Conservation (phyloP, 2,888 invertebrate genomes). For the Malthinus seriepunctatus region DNA sequence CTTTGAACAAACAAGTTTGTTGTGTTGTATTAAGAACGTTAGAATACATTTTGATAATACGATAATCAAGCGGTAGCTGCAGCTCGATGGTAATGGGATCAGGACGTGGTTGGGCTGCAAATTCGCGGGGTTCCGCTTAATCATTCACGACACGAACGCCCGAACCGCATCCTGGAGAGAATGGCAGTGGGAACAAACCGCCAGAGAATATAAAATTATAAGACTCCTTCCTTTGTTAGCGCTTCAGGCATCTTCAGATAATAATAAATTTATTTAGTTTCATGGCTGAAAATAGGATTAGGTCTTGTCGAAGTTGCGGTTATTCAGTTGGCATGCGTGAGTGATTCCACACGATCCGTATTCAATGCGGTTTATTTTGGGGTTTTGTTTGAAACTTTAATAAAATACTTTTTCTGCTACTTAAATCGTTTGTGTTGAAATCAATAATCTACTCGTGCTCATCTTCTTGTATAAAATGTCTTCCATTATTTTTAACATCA, state of each 20-base stretch:
- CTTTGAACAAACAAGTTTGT: slow-evolving; percentile 42
- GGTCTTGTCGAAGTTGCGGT: slow-evolving; percentile 22
- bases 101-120: slow-evolving; percentile 45
- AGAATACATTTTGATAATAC: slow-evolving; percentile 52
- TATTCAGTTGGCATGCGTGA: slow-evolving; percentile 21
- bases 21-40: slow-evolving; percentile 48
- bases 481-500: too few relatives aligned
- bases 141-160: slow-evolving; percentile 32
- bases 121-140: slow-evolving; percentile 32
- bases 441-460: too few relatives aligned
- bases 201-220: slow-evolving; percentile 38
- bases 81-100: slow-evolving; percentile 47
- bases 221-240: slow-evolving; percentile 33
- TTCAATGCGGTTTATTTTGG: slow-evolving; percentile 11
- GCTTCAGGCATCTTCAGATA: slow-evolving; percentile 25
- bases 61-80: slow-evolving; percentile 51
- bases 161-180: slow-evolving; percentile 30
- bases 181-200: slow-evolving; percentile 34
- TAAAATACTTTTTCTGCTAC: slow-evolving; percentile 3
- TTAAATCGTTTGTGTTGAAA: not conserved
- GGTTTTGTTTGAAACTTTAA: slow-evolving; percentile 13
- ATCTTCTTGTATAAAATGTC: too few relatives aligned
- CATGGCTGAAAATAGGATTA: slow-evolving; percentile 28
- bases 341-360: slow-evolving; percentile 15
- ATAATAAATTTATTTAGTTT: slow-evolving; percentile 31